Evolutionary conservation across 2,113 vertebrate species (phyloP).

Genomic region (Donacobius atricapilla): DNA sequence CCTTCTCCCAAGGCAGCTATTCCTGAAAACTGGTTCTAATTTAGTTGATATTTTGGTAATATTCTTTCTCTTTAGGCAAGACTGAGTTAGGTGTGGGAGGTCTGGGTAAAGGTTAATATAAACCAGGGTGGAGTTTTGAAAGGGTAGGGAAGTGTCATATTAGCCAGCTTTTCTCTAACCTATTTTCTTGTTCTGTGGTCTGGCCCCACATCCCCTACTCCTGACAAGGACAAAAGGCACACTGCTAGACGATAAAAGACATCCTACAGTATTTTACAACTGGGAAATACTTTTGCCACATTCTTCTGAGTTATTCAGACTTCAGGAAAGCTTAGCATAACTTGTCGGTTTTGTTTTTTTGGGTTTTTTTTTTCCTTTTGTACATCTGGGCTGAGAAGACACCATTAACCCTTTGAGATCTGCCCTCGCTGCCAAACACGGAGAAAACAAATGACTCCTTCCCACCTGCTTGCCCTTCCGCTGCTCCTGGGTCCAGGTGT

Average conservation of each 20-base stretch:
- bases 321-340: background rate
- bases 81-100: background rate
- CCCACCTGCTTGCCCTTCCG: background rate
- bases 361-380: background rate
- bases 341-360: background rate
- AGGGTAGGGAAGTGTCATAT: accelerated
- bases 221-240: background rate
- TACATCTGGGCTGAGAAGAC: background rate
- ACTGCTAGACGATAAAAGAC: background rate
- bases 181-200: background rate
- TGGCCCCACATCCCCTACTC: background rate
- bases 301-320: background rate
- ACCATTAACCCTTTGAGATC: background rate
- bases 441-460: background rate
- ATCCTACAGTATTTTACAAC: background rate
- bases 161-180: background rate
- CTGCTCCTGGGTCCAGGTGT: accelerated
- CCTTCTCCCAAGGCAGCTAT: background rate
- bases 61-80: background rate
- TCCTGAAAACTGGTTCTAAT: background rate
- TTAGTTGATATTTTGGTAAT: background rate
- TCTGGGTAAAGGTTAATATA: background rate
- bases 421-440: background rate
- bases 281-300: background rate
- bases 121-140: background rate